Evolutionary conservation across 2,888 invertebrate genomes (phyloP).

Genomic region (Aphrophora alni): DNA sequence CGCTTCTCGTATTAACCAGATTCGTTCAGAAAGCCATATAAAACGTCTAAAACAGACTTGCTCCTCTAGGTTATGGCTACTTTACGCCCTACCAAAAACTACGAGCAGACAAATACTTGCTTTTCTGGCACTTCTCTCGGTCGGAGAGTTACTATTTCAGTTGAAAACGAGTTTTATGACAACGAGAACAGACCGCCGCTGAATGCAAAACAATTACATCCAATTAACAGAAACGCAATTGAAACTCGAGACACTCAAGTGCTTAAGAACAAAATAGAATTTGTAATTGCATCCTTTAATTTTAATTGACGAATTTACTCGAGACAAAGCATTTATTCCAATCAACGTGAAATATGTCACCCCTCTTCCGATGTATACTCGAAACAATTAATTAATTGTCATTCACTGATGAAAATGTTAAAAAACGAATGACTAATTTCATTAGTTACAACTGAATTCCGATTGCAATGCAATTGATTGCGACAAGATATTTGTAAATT

Average conservation of each 20-base stretch:
- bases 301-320: not conserved
- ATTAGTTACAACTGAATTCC: not conserved
- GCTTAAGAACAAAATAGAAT: not conserved
- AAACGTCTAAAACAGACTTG: not conserved
- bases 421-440: not conserved
- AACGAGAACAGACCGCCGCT: not conserved
- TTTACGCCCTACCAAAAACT: not conserved
- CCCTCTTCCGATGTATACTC: not conserved
- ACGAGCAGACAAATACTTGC: not conserved
- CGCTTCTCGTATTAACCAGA: not conserved
- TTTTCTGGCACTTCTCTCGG: not conserved
- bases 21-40: not conserved
- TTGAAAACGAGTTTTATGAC: not conserved
- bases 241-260: not conserved
- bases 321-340: not conserved
- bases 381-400: not conserved
- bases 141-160: not conserved
- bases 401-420: not conserved
- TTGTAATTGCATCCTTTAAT: conserved; percentile 3
- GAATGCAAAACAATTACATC: not conserved
- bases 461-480: too few relatives aligned
- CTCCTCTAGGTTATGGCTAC: not conserved
- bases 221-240: not conserved
- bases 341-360: not conserved
- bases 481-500: too few relatives aligned